Conservation (phyloP, 2,113 vertebrate genomes). For the Gila orcuttii region DNA sequence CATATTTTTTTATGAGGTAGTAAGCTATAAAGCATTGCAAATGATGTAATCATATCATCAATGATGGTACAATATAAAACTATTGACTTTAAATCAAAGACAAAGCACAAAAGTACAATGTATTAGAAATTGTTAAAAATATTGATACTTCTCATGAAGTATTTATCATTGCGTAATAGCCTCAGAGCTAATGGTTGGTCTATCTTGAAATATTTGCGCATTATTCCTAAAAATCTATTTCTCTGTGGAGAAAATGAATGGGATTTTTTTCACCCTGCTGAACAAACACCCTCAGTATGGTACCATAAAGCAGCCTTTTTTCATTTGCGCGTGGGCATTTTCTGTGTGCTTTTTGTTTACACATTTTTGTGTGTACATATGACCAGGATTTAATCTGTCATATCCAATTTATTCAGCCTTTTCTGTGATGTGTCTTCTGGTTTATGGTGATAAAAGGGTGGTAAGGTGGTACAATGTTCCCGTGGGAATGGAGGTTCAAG, state of each 20-base stretch:
- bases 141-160: background rate
- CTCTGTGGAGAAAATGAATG: background rate
- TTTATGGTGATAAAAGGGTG: constrained; percentile 18
- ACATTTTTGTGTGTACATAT: background rate
- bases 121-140: background rate
- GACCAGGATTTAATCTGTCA: constrained; percentile 12
- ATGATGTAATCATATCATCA: background rate
- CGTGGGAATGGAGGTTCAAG: background rate
- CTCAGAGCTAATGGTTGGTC: background rate
- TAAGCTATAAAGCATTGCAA: background rate
- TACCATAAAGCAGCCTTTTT: background rate
- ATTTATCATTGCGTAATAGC: background rate
- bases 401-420: constrained; percentile 18
- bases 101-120: background rate
- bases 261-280: background rate
- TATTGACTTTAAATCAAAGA: background rate
- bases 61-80: background rate
- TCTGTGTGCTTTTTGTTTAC: constrained; percentile 3
- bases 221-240: background rate
- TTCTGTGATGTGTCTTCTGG: background rate
- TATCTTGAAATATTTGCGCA: background rate
- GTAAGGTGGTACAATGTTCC: background rate
- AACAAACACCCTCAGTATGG: background rate
- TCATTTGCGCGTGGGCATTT: constrained; percentile 7
- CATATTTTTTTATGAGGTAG: background rate